Evolutionary conservation across 2,797 vertebrate genomes (phyloP).

Genomic region (Petrocephalus schoutedeni): DNA sequence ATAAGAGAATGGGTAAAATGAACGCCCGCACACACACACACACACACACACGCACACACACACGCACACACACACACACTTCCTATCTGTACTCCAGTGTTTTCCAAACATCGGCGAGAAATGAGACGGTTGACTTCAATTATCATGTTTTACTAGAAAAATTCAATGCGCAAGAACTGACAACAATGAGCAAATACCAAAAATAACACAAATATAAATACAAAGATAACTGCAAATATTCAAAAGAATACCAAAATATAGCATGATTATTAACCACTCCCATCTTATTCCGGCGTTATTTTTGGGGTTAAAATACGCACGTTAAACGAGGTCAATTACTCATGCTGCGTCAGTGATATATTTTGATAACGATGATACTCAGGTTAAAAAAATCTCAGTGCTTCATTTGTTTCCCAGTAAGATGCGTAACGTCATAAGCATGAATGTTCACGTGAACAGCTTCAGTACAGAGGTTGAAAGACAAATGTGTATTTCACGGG

Average conservation of each 20-base stretch:
- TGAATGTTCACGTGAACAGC: not conserved
- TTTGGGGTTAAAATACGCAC: not conserved
- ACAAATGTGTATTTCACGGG: not conserved
- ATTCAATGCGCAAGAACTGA: not conserved
- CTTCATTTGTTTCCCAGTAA: not conserved
- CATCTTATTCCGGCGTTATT: not conserved
- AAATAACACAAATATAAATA: not conserved
- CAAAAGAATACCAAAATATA: not conserved
- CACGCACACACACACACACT: not conserved
- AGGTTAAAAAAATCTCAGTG: not conserved
- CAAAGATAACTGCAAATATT: not conserved
- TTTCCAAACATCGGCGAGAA: not conserved
- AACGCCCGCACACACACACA: not conserved
- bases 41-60: conserved; percentile 12
- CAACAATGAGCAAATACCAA: not conserved
- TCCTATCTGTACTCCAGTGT: not conserved
- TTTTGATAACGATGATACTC: not conserved
- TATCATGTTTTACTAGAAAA: conserved; percentile 2
- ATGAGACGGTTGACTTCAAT: not conserved
- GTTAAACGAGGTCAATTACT: not conserved
- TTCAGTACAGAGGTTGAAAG: not conserved
- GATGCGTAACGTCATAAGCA: not conserved
- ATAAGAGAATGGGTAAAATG: not conserved
- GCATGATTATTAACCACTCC: not conserved
- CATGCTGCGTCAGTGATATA: not conserved